Percentiles rank a stretch among this genome's conserved stretches.
These are phyloP conservation scores for Bos indicus DNA, from an alignment of 2,113 vertebrate species.

Conservation along the genomic window DNA sequence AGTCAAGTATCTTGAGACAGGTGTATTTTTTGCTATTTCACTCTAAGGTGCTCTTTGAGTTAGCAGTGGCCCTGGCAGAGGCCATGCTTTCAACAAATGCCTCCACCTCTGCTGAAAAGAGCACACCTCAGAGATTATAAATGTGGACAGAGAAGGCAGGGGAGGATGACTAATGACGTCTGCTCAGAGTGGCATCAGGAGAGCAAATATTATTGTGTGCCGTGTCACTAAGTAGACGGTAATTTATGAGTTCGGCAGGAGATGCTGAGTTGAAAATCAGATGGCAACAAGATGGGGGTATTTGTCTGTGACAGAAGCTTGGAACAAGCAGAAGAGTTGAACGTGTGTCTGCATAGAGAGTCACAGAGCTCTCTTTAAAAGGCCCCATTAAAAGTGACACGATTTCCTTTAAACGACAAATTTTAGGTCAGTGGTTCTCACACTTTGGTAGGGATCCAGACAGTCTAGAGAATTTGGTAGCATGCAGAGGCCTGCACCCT, in stretches of 20 bases:
- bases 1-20: neutral
- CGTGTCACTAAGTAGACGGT: slow-evolving; percentile 72
- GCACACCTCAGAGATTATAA: slow-evolving; percentile 30
- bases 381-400: neutral
- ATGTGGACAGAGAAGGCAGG: slow-evolving; percentile 48
- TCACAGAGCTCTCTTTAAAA: slow-evolving; percentile 1
- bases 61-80: neutral
- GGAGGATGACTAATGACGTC: slow-evolving; percentile 72
- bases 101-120: slow-evolving; percentile 36
- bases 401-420: neutral
- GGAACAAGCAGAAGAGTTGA: slow-evolving; percentile 8
- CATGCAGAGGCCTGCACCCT: neutral
- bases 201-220: slow-evolving; percentile 75
- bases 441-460: neutral
- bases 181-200: slow-evolving; percentile 70
- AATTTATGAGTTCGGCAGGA: slow-evolving; percentile 73
- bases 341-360: neutral
- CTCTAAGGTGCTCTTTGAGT: neutral
- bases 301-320: slow-evolving; percentile 67
- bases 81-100: neutral
- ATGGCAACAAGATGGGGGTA: slow-evolving; percentile 35
- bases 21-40: neutral
- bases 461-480: neutral
- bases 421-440: neutral
- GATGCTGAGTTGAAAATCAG: slow-evolving; percentile 72